Evolutionary conservation across 2,797 vertebrate species (phyloP).

Genomic region (Threskiornis aethiopicus): DNA sequence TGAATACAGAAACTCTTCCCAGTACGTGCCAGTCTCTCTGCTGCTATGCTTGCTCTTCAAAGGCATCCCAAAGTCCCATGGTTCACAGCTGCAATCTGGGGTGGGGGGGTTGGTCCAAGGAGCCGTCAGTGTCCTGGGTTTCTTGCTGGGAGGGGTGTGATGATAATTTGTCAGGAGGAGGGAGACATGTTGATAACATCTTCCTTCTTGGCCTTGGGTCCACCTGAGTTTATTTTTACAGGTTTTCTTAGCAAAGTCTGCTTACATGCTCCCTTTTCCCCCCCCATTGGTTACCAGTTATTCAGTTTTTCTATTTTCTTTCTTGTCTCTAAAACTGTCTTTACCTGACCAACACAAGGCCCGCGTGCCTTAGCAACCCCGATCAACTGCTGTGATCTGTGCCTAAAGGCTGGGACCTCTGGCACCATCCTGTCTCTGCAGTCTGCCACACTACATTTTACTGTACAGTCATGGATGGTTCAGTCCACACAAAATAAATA

Average conservation of each 20-base stretch:
- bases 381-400: background rate
- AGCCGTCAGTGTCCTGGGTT: background rate
- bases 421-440: background rate
- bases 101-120: background rate
- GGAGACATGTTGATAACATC: background rate
- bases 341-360: fast-evolving
- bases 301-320: background rate
- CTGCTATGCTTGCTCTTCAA: background rate
- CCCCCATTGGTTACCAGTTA: background rate
- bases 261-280: background rate
- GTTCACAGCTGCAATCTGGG: background rate
- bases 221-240: background rate
- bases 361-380: background rate
- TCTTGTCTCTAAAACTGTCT: background rate
- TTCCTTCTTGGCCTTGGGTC: background rate
- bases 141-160: background rate
- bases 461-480: background rate
- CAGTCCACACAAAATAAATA: background rate
- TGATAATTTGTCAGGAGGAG: background rate
- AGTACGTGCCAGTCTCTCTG: background rate
- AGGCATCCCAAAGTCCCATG: fast-evolving
- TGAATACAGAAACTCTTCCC: background rate
- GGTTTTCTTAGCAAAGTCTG: background rate
- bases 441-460: background rate
- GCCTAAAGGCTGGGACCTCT: background rate